Base-by-base conservation (phyloP, 2,797 vertebrate genomes). In the Notoglanidium macrostoma region DNA sequence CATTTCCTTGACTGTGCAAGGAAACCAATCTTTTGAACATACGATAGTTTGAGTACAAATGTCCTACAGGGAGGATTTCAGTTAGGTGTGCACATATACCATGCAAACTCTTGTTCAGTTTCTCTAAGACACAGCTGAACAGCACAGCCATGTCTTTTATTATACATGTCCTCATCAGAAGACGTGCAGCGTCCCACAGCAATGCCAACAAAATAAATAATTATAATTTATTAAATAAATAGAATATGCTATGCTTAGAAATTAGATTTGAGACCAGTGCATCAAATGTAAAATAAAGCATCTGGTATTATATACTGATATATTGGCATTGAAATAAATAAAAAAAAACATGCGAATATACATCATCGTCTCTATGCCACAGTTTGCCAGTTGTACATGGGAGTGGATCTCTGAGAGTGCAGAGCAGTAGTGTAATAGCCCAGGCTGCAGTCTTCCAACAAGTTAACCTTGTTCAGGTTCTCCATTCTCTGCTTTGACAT, bases 201-300 rank as follows among this genome's bases (percentile, higher is more conserved):
- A 73, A 51, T 54, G 59, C 44, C 19, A 7, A 84, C 40, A 88
- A 80, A 59, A 85, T 85, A 91, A 92, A 8, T 83, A 91, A 93
- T 90, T 91, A 89, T 92, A 91, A 93, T 93, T 88, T 92, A 93
- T 91, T 90, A 73, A 57, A 72, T 86, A 68, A 86, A 49, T 80
- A 73, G 29, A 88, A 93, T 88, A 83, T 91, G 92, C 91, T 90
- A 92, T 84, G 92, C 59, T 67, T 74, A 87, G n/a, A 74, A 76
- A 77, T 85, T 40, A 80, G n/a, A 51, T 59, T 83, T 57, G 83
- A 80, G 51, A 63, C 40, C 82, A 79, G 86, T 84, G 83, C 65
- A 85, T 85, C 54, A 88, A 91, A 92, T 92, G 91, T 87, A 92
- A 92, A 93, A 88, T 40, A 90, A 91, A 91, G 92, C 51, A 90